A percentile compares a stretch with the other conserved stretches of the same genome.
These are phyloP conservation scores for Anodontia alba DNA, from an alignment of 2,888 invertebrate genomes.

Conservation along the genomic window DNA sequence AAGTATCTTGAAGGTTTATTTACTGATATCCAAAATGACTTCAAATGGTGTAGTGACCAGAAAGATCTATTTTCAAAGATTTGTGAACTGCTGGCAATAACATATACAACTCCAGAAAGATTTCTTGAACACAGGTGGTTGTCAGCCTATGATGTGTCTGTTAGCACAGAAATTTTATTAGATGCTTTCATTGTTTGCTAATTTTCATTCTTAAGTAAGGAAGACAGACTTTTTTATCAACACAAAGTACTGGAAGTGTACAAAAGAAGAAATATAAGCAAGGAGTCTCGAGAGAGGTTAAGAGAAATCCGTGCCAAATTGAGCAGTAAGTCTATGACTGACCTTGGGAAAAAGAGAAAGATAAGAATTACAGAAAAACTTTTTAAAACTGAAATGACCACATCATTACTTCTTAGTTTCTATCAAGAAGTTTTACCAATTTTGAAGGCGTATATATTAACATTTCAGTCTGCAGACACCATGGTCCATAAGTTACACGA, in stretches of 20 bases:
- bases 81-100: constrained; percentile 31
- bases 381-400: neutral
- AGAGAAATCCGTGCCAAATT: no score
- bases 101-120: constrained; percentile 51
- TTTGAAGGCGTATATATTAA: neutral
- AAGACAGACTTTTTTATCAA: neutral
- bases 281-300: neutral
- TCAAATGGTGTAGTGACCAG: constrained; percentile 39
- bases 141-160: constrained; percentile 56
- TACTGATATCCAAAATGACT: constrained; percentile 14
- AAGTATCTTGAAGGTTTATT: constrained; percentile 50
- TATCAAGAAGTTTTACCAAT: neutral
- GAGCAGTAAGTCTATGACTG: neutral
- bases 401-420: neutral
- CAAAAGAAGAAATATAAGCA: neutral
- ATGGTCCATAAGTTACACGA: no score
- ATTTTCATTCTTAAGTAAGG: constrained; percentile 13
- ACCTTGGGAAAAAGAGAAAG: neutral
- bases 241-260: neutral
- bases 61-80: constrained; percentile 59
- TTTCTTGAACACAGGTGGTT: constrained; percentile 62
- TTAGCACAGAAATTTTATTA: constrained; percentile 47
- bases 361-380: no score
- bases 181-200: constrained; percentile 59
- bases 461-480: neutral